phyloP scores from a whole-genome alignment of 2,888 invertebrate species.

The Sericinus montela region DNA sequence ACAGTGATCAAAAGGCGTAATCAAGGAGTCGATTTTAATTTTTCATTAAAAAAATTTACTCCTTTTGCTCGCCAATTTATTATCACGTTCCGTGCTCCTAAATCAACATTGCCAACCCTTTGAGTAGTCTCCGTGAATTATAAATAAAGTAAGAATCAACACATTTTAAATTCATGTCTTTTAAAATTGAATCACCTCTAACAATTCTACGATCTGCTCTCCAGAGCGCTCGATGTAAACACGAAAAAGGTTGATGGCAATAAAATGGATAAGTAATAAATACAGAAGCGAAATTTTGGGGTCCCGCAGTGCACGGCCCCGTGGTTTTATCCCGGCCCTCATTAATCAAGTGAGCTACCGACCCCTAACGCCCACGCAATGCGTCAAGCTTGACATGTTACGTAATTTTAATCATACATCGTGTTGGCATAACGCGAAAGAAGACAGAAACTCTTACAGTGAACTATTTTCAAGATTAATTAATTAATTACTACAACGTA shows the following conservation, averaged over 20 bases:
- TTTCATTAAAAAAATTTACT: slow-evolving; percentile 3
- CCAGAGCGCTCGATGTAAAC: slow-evolving; percentile 29
- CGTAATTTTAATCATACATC: slow-evolving; percentile 54
- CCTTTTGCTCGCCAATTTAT: slow-evolving; percentile 3
- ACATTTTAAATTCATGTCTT: slow-evolving; percentile 13
- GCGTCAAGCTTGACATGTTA: slow-evolving; percentile 55
- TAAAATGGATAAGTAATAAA: slow-evolving; percentile 61
- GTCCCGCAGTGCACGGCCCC: slow-evolving; percentile 34
- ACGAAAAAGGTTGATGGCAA: slow-evolving; percentile 45
- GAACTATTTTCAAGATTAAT: neutral
- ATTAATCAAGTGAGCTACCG: slow-evolving; percentile 53
- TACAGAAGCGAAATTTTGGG: slow-evolving; percentile 50
- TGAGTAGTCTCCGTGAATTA: slow-evolving; percentile 6
- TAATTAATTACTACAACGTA: no score
- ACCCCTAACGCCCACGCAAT: slow-evolving; percentile 32
- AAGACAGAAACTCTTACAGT: slow-evolving; percentile 21
- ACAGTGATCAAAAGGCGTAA: slow-evolving; percentile 18
- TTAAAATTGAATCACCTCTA: slow-evolving; percentile 9
- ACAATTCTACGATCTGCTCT: slow-evolving; percentile 9
- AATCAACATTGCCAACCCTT: slow-evolving; percentile 18
- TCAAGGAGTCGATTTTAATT: slow-evolving; percentile 14
- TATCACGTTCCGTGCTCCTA: slow-evolving; percentile 7
- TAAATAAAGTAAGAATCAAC: slow-evolving; percentile 12
- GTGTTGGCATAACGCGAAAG: slow-evolving; percentile 24
- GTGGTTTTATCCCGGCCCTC: slow-evolving; percentile 47